phyloP scores from a whole-genome alignment of 2,113 vertebrate species.

The Mustelus asterias region DNA sequence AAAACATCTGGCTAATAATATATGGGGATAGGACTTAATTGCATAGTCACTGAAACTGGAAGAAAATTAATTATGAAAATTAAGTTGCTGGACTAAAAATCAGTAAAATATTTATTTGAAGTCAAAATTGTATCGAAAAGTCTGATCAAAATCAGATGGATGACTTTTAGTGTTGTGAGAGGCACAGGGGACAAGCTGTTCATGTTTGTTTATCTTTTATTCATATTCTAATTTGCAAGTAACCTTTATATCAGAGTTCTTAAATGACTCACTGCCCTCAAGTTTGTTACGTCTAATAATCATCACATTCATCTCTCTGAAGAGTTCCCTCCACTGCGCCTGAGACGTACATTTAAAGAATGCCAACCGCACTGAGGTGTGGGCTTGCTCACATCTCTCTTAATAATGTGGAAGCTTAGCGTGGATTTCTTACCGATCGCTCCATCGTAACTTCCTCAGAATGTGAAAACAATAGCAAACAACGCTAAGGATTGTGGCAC shows the following conservation, averaged over 20 bases:
- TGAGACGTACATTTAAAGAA: constrained; percentile 5
- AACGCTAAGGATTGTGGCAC: not conserved
- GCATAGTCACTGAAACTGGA: not conserved
- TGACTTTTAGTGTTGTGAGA: not conserved
- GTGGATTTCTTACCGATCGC: not conserved
- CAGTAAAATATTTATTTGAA: constrained; percentile 1
- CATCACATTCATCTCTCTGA: not conserved
- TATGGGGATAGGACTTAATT: not conserved
- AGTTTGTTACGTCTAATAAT: constrained; percentile 12
- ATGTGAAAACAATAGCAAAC: not conserved
- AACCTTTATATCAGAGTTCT: constrained; percentile 31
- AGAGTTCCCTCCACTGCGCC: not conserved
- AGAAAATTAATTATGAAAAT: not conserved
- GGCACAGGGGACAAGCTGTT: constrained; percentile 4
- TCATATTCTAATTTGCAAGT: constrained; percentile 35
- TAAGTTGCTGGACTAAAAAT: not conserved
- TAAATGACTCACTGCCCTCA: constrained; percentile 19
- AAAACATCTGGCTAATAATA: not conserved
- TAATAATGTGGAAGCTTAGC: not conserved
- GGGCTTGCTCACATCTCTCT: not conserved
- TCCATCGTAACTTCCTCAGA: not conserved
- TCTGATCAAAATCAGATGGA: constrained; percentile 10
- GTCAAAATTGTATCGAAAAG: not conserved
- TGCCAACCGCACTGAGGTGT: not conserved
- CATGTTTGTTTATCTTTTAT: constrained; percentile 32